These are phyloP conservation scores for Diaphora mendica DNA, from an alignment of 2,888 invertebrate species.

Conservation along the genomic window DNA sequence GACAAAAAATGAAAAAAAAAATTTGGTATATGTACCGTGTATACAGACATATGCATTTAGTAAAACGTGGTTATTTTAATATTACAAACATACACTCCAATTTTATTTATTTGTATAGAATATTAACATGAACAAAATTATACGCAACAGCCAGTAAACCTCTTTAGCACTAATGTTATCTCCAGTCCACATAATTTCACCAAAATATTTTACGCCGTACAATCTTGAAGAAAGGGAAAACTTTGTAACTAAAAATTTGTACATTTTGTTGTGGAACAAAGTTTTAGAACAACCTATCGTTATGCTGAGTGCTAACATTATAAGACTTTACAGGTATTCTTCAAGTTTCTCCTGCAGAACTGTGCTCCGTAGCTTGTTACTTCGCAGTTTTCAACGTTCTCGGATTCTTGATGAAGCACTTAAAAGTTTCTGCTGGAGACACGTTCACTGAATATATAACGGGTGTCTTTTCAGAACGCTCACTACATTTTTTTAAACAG, in stretches of 20 bases:
- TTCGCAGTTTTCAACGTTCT: neutral
- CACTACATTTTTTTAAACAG: neutral
- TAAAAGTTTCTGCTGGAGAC: neutral
- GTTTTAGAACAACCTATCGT: constrained; percentile 1
- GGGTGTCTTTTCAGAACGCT: neutral
- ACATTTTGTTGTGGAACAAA: neutral
- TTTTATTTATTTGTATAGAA: no score
- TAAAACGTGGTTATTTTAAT: no score
- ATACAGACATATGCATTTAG: no score
- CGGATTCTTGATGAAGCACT: constrained; percentile 2
- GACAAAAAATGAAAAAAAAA: no score
- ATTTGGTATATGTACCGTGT: no score
- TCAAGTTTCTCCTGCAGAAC: neutral
- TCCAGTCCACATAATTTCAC: neutral
- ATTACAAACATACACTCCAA: no score
- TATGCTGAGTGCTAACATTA: neutral
- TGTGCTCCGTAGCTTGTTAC: neutral
- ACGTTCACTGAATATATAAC: constrained; percentile 1
- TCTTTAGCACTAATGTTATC: neutral
- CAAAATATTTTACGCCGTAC: neutral
- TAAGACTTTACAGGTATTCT: neutral
- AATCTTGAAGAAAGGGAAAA: neutral
- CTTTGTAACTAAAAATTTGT: neutral
- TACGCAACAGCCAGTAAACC: neutral
- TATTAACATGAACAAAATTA: neutral